A percentile compares a stretch with the other conserved stretches of the same genome.
phyloP scores from a whole-genome alignment of 1,140 invertebrate genomes.

The Aphaenogaster floridana region DNA sequence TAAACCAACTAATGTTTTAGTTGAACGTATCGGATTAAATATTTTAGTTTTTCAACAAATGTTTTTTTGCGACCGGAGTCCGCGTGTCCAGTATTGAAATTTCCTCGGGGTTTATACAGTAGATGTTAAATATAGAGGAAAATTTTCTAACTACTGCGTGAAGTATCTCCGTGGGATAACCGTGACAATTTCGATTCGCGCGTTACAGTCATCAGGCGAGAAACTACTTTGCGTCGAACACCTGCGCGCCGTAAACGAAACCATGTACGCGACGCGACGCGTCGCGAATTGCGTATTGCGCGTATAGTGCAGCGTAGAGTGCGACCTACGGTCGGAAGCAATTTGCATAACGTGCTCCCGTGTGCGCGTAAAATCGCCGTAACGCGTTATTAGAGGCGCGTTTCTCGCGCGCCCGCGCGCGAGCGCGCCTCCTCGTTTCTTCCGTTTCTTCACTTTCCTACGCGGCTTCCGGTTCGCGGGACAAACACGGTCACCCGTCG shows the following conservation, averaged over 20 bases:
- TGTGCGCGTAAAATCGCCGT: slow-evolving; percentile 3
- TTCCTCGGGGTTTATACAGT: not conserved
- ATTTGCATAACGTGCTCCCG: slow-evolving; percentile 48
- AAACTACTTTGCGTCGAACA: slow-evolving; percentile 9
- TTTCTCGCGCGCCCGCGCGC: not conserved
- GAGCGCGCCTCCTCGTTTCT: slow-evolving; percentile 62
- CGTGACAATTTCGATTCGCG: slow-evolving; percentile 23
- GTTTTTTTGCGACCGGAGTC: not conserved
- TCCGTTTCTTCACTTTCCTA: slow-evolving; percentile 80
- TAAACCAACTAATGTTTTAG: too few relatives aligned
- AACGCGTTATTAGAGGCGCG: slow-evolving; percentile 36
- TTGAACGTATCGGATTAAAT: too few relatives aligned
- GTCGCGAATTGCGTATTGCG: slow-evolving; percentile 4
- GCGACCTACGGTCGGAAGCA: slow-evolving; percentile 8
- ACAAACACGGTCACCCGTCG: slow-evolving; percentile 74
- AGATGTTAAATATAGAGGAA: not conserved
- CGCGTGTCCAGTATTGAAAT: not conserved
- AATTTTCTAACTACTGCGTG: not conserved
- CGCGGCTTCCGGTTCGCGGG: slow-evolving; percentile 77
- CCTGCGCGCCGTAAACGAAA: slow-evolving; percentile 25
- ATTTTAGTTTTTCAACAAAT: too few relatives aligned
- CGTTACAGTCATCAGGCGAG: slow-evolving; percentile 8
- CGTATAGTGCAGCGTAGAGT: too few relatives aligned
- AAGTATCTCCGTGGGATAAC: slow-evolving; percentile 5
- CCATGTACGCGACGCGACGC: not conserved